Evolutionary conservation across 2,888 invertebrate genomes (phyloP), one percentile per base, ranked within the genome.

Genomic region (Polymixis flavicincta): DNA sequence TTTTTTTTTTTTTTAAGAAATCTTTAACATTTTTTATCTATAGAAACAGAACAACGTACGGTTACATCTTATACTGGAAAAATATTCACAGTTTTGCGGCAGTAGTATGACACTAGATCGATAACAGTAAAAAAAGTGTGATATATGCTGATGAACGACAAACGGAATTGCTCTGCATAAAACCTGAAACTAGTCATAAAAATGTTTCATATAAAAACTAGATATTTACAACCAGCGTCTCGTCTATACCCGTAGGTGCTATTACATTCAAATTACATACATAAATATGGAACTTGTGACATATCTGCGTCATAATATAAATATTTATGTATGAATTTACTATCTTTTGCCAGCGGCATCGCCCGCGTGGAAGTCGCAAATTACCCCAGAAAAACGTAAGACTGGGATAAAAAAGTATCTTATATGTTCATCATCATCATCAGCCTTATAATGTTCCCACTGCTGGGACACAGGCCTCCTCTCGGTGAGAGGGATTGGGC

Each of bases 71-170:
- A 19, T 13, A 14, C n/a, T n/a, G 8, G 48, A 14, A 71, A 68
- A 71, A 69, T 42, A 28, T 52, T 42, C 50, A 14, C 25, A 22
- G 37, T 73, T 55, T 71, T 52, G 22, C n/a, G 3, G 13, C 48
- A 5, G 25, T 1, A 19, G 19, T n/a, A 28, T 73, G 13, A 17
- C 28, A 9, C 9, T 11, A 3, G 42, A 59, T 59, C 9, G n/a
- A 59, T 42, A 22, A 17, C 57, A 28, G 13, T 74, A 74, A 50
- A 69, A 71, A 54, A 42, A 37, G 11, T 14, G 57, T 74, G 74
- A 59, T 73, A 17, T 42, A 42, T 59, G n/a, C n/a, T 42, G 42
- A 75, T 75, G 19, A 52, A 75, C 17, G 19, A 50, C 6, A 22
- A 13, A 59, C 61, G 25, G 45, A 52, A 76, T 54, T 32, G 32